Conservation (phyloP, 2,797 vertebrate species). For the Eremophila alpestris region DNA sequence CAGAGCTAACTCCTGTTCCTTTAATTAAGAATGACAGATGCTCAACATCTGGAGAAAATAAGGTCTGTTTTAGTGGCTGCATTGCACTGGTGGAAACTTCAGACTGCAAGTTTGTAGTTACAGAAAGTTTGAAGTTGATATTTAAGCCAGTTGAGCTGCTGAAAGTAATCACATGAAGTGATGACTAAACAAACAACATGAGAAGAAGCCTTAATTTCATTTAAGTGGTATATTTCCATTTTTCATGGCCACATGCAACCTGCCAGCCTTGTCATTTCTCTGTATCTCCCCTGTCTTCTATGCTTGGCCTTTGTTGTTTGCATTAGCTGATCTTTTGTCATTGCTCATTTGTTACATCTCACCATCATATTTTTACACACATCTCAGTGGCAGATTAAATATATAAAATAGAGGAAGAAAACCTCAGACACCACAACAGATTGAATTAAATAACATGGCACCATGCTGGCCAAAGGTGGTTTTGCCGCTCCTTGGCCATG, state of each 20-base stretch:
- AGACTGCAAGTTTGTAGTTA: background rate
- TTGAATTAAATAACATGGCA: background rate
- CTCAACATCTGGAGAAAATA: conserved; percentile 54
- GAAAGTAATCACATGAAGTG: background rate
- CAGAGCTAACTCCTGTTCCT: background rate
- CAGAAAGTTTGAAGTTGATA: background rate
- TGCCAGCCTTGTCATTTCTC: background rate
- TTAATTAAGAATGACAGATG: conserved; percentile 53
- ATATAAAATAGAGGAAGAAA: background rate
- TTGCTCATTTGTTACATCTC: background rate
- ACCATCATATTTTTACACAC: background rate
- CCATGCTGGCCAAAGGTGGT: background rate
- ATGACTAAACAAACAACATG: background rate
- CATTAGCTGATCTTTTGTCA: background rate
- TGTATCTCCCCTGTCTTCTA: background rate
- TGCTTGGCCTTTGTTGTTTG: background rate
- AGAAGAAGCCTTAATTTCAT: background rate
- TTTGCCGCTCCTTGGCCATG: background rate
- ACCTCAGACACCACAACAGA: background rate
- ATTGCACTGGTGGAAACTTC: conserved; percentile 12
- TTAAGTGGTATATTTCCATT: background rate
- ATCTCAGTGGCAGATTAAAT: background rate
- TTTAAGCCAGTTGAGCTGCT: background rate
- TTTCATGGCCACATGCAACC: background rate
- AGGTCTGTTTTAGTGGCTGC: background rate